Percentiles rank a stretch among this genome's conserved stretches.
These are phyloP conservation scores for Lagopus leucura DNA, from an alignment of 2,113 vertebrate genomes.

Conservation along the genomic window DNA sequence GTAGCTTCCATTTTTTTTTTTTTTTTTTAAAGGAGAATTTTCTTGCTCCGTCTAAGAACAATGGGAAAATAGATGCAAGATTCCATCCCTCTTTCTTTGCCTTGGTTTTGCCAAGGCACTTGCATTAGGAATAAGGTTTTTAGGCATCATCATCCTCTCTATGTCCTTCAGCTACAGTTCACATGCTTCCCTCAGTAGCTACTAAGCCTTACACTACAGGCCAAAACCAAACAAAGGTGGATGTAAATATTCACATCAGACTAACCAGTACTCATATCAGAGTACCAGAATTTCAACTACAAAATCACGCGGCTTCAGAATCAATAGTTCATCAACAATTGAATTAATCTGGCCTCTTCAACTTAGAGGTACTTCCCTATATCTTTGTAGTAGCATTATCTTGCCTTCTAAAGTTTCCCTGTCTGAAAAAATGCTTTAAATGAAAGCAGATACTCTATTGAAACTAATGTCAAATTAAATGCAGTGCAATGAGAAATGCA, in stretches of 20 bases:
- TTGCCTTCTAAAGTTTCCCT: neutral
- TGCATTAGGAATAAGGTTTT: neutral
- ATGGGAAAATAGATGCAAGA: neutral
- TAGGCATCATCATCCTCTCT: neutral
- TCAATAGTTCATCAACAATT: neutral
- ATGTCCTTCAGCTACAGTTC: neutral
- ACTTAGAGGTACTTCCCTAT: neutral
- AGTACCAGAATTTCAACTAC: neutral
- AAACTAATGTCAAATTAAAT: neutral
- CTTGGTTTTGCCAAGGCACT: neutral
- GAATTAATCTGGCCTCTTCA: neutral
- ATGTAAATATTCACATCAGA: neutral
- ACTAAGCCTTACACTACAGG: neutral
- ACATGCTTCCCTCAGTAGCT: neutral
- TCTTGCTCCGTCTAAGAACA: neutral
- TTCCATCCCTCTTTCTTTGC: neutral
- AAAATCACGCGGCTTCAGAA: neutral
- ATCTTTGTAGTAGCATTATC: neutral
- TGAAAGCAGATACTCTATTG: neutral
- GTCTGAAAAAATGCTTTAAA: neutral
- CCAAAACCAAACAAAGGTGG: neutral
- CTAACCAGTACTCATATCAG: neutral
- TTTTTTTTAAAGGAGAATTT: neutral
- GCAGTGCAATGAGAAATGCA: neutral
- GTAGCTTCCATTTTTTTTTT: neutral